Evolutionary conservation across 2,888 invertebrate genomes (phyloP).

Genomic region (Digitonthophagus gazella): DNA sequence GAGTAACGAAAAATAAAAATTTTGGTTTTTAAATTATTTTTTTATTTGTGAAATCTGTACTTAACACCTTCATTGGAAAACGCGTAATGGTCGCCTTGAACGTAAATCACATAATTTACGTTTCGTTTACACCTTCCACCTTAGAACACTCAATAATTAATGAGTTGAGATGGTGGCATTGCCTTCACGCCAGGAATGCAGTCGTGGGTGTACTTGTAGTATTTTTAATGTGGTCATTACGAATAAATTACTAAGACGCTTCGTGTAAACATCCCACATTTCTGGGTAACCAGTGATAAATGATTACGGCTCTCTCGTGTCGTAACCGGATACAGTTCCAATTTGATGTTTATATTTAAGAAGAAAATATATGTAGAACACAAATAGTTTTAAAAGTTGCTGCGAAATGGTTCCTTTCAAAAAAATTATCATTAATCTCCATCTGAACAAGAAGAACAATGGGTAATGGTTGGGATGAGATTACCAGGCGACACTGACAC

Average conservation of each 20-base stretch:
- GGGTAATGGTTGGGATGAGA: not conserved
- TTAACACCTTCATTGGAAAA: not conserved
- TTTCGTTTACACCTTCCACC: not conserved
- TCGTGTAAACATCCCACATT: constrained; percentile 27
- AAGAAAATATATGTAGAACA: not conserved
- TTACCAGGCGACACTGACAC: not conserved
- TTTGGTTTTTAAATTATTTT: not conserved
- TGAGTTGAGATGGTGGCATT: constrained; percentile 3
- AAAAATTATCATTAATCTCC: not conserved
- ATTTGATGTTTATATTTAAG: not conserved
- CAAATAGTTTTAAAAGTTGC: not conserved
- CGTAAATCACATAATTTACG: not conserved
- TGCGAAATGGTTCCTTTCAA: not conserved
- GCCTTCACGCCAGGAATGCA: not conserved
- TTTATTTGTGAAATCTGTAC: not conserved
- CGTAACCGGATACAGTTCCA: not conserved
- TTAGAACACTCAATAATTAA: not conserved
- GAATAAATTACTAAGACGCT: constrained; percentile 27
- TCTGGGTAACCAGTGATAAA: constrained; percentile 26
- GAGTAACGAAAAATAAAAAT: not conserved
- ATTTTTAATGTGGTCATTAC: constrained; percentile 30
- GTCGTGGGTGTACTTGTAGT: constrained; percentile 27
- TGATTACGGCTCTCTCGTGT: not conserved
- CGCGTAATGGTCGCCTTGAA: not conserved
- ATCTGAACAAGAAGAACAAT: not conserved